phyloP scores from a whole-genome alignment of 2,797 vertebrate genomes.

The Mus spretus region DNA sequence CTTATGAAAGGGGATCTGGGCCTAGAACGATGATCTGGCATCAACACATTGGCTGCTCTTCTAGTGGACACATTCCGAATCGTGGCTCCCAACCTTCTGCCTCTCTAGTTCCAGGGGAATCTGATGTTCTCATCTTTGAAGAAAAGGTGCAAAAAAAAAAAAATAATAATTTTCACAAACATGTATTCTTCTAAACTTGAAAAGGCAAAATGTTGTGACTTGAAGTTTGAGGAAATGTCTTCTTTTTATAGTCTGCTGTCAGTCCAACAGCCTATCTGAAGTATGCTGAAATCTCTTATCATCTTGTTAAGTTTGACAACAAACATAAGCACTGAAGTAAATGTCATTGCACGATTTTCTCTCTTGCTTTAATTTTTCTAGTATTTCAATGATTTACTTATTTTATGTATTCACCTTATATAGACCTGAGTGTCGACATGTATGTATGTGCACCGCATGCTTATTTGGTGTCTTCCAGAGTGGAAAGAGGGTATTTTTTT shows the following conservation, averaged over 20 bases:
- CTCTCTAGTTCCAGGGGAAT: neutral
- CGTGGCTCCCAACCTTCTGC: neutral
- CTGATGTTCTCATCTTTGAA: neutral
- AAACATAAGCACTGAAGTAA: neutral
- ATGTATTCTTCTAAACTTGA: neutral
- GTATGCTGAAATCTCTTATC: neutral
- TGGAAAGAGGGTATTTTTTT: neutral
- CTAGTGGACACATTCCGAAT: neutral
- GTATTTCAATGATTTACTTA: neutral
- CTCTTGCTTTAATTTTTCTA: neutral
- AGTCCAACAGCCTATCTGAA: neutral
- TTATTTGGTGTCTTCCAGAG: neutral
- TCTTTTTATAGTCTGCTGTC: neutral
- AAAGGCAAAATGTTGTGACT: neutral
- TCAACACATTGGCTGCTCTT: neutral
- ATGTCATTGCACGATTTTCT: neutral
- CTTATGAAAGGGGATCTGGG: neutral
- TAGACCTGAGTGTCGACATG: neutral
- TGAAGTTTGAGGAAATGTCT: neutral
- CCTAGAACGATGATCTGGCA: too few species aligned
- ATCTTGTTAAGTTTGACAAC: neutral
- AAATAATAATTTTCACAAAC: constrained; percentile 24
- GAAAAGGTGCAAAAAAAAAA: neutral
- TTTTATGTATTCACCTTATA: neutral
- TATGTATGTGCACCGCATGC: neutral